Conservation (phyloP, 2,797 vertebrate genomes). For the Crax fasciolata region DNA sequence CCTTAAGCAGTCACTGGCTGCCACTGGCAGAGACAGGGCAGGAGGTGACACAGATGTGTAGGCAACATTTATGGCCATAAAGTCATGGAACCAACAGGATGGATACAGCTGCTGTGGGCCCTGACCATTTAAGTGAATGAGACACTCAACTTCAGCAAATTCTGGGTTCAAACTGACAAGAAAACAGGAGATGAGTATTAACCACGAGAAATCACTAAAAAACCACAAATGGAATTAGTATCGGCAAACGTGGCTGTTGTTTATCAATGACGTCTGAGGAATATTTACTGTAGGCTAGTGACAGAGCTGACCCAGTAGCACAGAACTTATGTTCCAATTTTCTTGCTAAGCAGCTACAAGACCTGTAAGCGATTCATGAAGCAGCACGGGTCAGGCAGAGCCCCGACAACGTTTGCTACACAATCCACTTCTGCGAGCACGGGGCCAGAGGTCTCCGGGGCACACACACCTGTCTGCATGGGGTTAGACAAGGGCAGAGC, state of each 20-base stretch:
- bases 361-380: not conserved
- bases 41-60: not conserved
- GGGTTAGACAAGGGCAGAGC: not conserved
- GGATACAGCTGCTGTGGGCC: too few relatives aligned
- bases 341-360: not conserved
- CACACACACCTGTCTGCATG: accelerated
- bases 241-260: not conserved
- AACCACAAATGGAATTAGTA: not conserved
- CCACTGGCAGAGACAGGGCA: not conserved
- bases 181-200: not conserved
- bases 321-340: not conserved
- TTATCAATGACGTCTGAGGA: not conserved
- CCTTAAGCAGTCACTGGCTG: not conserved
- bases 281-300: not conserved
- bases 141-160: not conserved
- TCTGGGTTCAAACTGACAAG: not conserved
- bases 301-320: not conserved
- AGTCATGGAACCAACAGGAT: not conserved
- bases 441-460: not conserved
- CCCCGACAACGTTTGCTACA: not conserved
- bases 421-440: not conserved
- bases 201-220: not conserved
- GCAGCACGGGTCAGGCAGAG: not conserved
- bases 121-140: not conserved
- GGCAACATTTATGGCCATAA: not conserved